Percentiles rank a stretch among this genome's conserved stretches.
Evolutionary conservation across 1,140 invertebrate genomes (phyloP).

Genomic region (Drosophila pruinosa): DNA sequence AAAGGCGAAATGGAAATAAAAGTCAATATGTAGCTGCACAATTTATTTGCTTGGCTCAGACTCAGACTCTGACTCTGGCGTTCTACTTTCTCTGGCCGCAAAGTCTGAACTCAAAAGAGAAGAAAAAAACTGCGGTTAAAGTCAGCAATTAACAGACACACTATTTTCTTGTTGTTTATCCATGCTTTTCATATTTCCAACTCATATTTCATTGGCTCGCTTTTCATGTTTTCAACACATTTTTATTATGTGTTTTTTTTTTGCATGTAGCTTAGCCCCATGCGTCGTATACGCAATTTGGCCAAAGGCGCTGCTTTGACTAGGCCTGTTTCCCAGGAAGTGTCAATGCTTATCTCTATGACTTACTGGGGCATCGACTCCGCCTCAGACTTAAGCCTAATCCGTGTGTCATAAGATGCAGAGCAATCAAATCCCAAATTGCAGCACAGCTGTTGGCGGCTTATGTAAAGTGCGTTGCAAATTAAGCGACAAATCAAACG

Average conservation of each 20-base stretch:
- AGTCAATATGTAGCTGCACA: too few relatives aligned
- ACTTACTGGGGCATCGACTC: constrained; percentile 14
- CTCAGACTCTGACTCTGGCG: too few relatives aligned
- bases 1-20: too few relatives aligned
- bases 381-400: neutral
- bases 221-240: neutral
- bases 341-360: constrained; percentile 19
- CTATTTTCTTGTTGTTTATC: constrained; percentile 4
- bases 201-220: too few relatives aligned
- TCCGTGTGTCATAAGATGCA: neutral
- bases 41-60: too few relatives aligned
- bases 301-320: neutral
- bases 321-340: constrained; percentile 21
- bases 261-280: constrained; percentile 18
- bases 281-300: constrained; percentile 54
- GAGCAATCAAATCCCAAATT: constrained; percentile 29
- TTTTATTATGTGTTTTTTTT: neutral
- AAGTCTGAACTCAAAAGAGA: neutral
- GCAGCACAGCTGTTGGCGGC: constrained; percentile 24
- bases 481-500: constrained; percentile 49
- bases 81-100: neutral
- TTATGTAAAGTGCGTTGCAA: constrained; percentile 42
- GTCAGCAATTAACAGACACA: neutral
- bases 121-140: neutral
- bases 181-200: neutral